phyloP scores from a whole-genome alignment of 2,797 vertebrate genomes.

The Fundulus diaphanus region DNA sequence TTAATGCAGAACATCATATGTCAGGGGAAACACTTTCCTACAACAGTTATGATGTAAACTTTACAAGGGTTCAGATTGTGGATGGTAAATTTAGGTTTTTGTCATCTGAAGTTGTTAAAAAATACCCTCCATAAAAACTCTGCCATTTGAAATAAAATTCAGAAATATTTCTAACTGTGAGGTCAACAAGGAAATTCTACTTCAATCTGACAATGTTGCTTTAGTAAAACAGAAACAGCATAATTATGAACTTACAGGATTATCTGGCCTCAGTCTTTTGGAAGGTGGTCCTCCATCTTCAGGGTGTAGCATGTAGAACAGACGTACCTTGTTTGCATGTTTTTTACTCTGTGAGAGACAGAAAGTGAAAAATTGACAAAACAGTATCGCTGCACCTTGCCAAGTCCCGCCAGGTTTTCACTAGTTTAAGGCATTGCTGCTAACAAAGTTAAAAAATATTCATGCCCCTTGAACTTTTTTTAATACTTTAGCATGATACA shows the following conservation, averaged over 20 bases:
- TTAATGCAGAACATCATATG: slow-evolving; percentile 32
- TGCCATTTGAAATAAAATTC: too few relatives aligned
- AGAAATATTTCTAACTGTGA: too few relatives aligned
- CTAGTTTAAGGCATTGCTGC: slow-evolving; percentile 48
- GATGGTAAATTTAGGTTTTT: slow-evolving; percentile 19
- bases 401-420: slow-evolving; percentile 35
- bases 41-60: slow-evolving; percentile 20
- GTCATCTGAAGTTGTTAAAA: not conserved
- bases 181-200: too few relatives aligned
- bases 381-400: slow-evolving; percentile 43
- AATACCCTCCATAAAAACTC: not conserved
- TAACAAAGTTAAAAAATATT: slow-evolving; percentile 18
- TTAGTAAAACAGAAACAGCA: slow-evolving; percentile 1
- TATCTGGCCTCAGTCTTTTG: slow-evolving; percentile 88
- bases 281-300: slow-evolving; percentile 90
- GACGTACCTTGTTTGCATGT: slow-evolving; percentile 92
- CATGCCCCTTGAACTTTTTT: too few relatives aligned
- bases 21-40: slow-evolving; percentile 43
- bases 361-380: slow-evolving; percentile 20
- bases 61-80: slow-evolving; percentile 6
- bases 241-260: slow-evolving; percentile 67
- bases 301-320: slow-evolving; percentile 96
- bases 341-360: slow-evolving; percentile 86
- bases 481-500: not conserved
- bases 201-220: not conserved